Evolutionary conservation across 2,797 vertebrate genomes (phyloP), one percentile per base, ranked within the genome.

Genomic region (Erpetoichthys calabaricus): DNA sequence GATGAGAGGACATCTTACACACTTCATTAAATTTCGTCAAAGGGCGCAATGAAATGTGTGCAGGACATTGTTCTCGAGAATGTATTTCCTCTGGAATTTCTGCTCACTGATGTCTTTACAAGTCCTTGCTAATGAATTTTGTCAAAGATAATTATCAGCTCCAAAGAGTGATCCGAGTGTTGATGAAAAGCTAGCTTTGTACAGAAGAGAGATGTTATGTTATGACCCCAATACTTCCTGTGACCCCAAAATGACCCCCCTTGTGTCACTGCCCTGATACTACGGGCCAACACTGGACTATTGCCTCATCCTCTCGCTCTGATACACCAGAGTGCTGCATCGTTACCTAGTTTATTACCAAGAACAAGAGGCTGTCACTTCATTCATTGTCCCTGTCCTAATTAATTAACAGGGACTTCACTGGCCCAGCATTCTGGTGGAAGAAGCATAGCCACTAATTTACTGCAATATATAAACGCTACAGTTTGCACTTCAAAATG

Each of bases 21-120:
- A 90, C 85, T 88, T 91, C 88, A 87, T 78, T 91, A 88, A 76
- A 80, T 88, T 84, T 82, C 67, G 80, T 91, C 84, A 89, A 89
- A 89, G 85, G 80, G 77, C 67, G 78, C 79, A 84, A 79, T 79
- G 80, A 85, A 80, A 84, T 84, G 80, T 85, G 83, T 76, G 79
- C 65, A 70, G 71, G 69, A 70, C 79, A 83, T 89, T 90, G 84
- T 86, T 81, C 77, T 75, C 73, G 79, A 81, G 78, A 81, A 81
- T 87, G 86, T 85, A 80, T 79, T 71, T 70, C 79, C 76, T 72
- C 68, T 77, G 82, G 82, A 81, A 87, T 85, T 85, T 82, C 78
- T 79, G 77, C 80, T 86, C 72, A 79, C 71, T 70, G 69, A 86
- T 86, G 84, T 86, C 76, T 74, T 74, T 81, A 85, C 83, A 80